These are phyloP conservation scores for Grus americana DNA, from an alignment of 2,113 vertebrate genomes.

Conservation along the genomic window DNA sequence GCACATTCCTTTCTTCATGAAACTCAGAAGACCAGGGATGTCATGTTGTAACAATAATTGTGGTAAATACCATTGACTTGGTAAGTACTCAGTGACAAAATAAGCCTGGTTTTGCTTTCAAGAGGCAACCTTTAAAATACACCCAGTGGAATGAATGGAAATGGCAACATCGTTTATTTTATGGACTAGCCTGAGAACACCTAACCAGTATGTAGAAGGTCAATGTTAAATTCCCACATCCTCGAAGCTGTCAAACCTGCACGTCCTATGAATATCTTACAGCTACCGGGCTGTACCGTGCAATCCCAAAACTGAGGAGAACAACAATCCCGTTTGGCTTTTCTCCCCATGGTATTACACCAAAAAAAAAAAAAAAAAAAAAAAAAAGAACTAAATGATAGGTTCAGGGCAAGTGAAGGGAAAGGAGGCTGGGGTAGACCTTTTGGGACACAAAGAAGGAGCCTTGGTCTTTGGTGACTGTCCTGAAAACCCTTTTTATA, in stretches of 20 bases:
- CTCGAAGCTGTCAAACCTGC: neutral
- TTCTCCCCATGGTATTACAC: neutral
- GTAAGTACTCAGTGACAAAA: neutral
- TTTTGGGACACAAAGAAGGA: neutral
- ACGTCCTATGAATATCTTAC: rapidly evolving
- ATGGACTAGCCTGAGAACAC: neutral
- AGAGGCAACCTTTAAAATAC: neutral
- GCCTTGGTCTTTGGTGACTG: neutral
- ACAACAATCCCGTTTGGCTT: neutral
- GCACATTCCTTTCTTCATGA: neutral
- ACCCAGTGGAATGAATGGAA: neutral
- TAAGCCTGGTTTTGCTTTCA: neutral
- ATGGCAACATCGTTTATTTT: neutral
- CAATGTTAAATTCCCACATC: neutral
- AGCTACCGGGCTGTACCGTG: neutral
- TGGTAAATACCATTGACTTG: neutral
- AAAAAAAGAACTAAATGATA: neutral
- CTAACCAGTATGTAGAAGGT: neutral
- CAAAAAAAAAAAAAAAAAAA: neutral
- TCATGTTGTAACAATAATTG: neutral
- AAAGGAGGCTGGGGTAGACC: rapidly evolving
- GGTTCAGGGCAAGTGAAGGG: neutral
- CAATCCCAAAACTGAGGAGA: neutral
- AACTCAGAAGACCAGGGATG: neutral
- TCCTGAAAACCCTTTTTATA: neutral